A percentile compares a stretch with the other conserved stretches of the same genome.
Conservation (phyloP, 2,113 vertebrate species). For the Plectropomus leopardus region DNA sequence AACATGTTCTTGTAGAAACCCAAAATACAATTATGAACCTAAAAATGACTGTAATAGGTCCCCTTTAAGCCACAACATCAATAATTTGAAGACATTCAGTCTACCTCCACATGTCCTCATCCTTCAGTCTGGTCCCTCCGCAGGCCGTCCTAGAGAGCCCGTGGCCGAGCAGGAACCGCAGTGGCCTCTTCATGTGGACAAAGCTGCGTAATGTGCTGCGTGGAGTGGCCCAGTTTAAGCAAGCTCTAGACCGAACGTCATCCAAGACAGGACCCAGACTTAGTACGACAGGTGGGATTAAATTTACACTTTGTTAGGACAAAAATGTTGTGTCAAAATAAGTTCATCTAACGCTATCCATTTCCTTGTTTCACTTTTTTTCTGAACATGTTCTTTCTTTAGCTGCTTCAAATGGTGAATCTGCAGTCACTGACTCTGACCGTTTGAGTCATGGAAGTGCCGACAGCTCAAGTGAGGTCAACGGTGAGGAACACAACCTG, state of each 20-base stretch:
- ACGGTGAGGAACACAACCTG: constrained; percentile 87
- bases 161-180: constrained; percentile 96
- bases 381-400: not conserved
- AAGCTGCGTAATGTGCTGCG: constrained; percentile 93
- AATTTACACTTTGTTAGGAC: too few species aligned
- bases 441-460: constrained; percentile 91
- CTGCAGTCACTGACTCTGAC: constrained; percentile 87
- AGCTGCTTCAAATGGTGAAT: constrained; percentile 54
- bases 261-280: constrained; percentile 70
- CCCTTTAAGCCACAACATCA: not conserved
- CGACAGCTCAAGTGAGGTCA: constrained; percentile 91
- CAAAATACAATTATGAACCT: too few species aligned
- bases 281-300: constrained; percentile 86
- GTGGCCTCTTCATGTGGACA: constrained; percentile 96
- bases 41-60: too few species aligned
- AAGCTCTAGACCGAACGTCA: constrained; percentile 81
- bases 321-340: too few species aligned
- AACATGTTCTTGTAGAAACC: too few species aligned
- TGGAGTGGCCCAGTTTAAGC: constrained; percentile 93
- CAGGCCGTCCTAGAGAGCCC: constrained; percentile 96
- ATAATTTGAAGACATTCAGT: not conserved
- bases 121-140: not conserved
- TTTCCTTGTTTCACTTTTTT: not conserved
- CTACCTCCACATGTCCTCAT: not conserved
- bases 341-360: too few species aligned